A percentile compares a stretch with the other conserved stretches of the same genome.
Evolutionary conservation across 1,140 invertebrate genomes (phyloP).

Genomic region (Camponotus pennsylvanicus): DNA sequence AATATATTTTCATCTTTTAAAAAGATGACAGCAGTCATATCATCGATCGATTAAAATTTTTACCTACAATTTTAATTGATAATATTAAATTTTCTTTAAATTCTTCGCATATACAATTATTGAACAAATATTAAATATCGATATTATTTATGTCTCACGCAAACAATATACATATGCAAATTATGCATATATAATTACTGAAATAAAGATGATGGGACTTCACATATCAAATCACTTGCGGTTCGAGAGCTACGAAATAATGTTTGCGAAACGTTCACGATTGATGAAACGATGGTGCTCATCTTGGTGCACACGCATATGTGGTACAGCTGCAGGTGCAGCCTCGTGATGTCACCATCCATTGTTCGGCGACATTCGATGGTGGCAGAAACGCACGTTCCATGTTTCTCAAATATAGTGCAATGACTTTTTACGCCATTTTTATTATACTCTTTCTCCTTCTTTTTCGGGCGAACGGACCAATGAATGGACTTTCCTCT

Average conservation of each 20-base stretch:
- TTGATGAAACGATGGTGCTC: not conserved
- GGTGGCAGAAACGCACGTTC: conserved; percentile 14
- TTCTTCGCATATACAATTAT: not conserved
- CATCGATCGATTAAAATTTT: too few species aligned
- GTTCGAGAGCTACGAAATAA: conserved; percentile 21
- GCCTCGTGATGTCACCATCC: conserved; percentile 63
- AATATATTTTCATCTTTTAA: not conserved
- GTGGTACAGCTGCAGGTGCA: conserved; percentile 62
- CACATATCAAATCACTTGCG: conserved; percentile 34
- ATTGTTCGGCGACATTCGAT: conserved; percentile 63
- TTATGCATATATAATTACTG: conserved; percentile 24
- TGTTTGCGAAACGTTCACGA: conserved; percentile 16
- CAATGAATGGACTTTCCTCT: not conserved
- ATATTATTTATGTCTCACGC: too few species aligned
- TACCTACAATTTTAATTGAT: too few species aligned
- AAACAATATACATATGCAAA: conserved; percentile 30
- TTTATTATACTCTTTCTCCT: conserved; percentile 73
- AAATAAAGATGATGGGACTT: conserved; percentile 4
- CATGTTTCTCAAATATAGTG: conserved; percentile 45
- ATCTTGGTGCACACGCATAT: conserved; percentile 25
- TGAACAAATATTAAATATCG: not conserved
- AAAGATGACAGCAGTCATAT: not conserved
- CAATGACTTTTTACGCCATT: conserved; percentile 49
- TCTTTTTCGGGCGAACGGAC: conserved; percentile 49
- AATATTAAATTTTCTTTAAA: not conserved